These are phyloP conservation scores for Drosophila mayaguana DNA, from an alignment of 2,888 invertebrate species.

Conservation along the genomic window DNA sequence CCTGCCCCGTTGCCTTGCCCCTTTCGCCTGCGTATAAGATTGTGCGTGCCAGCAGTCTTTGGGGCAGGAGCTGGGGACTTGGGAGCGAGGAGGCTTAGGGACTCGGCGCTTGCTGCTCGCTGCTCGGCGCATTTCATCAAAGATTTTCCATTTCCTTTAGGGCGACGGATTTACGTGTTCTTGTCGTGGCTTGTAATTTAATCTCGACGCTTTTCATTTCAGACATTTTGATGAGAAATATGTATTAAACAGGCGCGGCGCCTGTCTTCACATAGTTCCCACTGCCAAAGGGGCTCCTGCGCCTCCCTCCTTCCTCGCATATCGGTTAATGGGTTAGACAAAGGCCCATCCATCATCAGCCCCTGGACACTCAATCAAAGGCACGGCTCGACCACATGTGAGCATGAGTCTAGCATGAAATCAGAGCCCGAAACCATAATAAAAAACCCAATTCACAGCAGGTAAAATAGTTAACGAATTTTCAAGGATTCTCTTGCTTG, in stretches of 20 bases:
- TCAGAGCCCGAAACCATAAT: background rate
- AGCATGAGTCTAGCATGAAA: constrained; percentile 14
- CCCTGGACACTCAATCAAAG: constrained; percentile 47
- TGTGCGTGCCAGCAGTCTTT: constrained; percentile 33
- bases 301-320: background rate
- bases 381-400: constrained; percentile 21
- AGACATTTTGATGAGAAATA: constrained; percentile 40
- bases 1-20: constrained; percentile 25
- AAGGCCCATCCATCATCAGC: constrained; percentile 44
- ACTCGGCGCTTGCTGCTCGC: constrained; percentile 13
- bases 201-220: constrained; percentile 54
- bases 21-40: constrained; percentile 18
- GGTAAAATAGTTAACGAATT: background rate
- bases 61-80: background rate
- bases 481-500: background rate
- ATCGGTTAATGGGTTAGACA: constrained; percentile 6
- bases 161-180: constrained; percentile 42
- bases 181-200: constrained; percentile 65
- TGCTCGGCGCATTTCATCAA: constrained; percentile 65
- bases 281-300: constrained; percentile 16
- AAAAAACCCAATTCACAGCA: constrained; percentile 4
- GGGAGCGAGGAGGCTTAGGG: background rate
- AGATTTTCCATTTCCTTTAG: constrained; percentile 65
- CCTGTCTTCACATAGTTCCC: constrained; percentile 5
- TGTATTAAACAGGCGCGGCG: constrained; percentile 22